Conservation (phyloP, 2,888 invertebrate species). For the Mycalesis mineus region DNA sequence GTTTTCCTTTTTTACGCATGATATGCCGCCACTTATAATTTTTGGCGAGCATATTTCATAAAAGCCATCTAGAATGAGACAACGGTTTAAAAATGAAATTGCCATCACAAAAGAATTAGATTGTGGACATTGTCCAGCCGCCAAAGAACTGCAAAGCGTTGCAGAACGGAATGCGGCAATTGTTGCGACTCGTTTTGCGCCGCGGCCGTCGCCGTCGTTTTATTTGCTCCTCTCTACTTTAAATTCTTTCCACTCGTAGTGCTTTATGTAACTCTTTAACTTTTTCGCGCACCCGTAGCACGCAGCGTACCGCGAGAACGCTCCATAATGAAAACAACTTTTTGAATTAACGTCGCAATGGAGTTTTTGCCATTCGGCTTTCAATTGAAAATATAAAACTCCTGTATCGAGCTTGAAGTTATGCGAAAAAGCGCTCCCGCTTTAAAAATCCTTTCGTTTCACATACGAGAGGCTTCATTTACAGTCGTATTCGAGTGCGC, state of each 20-base stretch:
- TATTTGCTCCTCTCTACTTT: slow-evolving; percentile 63
- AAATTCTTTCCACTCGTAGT: slow-evolving; percentile 62
- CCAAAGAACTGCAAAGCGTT: slow-evolving; percentile 41
- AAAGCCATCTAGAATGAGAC: not conserved
- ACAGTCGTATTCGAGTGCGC: slow-evolving; percentile 28
- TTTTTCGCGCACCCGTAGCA: slow-evolving; percentile 48
- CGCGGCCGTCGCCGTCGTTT: slow-evolving; percentile 52
- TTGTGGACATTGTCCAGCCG: slow-evolving; percentile 35
- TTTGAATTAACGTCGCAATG: slow-evolving; percentile 72
- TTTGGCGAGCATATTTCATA: not conserved
- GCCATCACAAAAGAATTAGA: slow-evolving; percentile 23
- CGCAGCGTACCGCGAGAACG: slow-evolving; percentile 56
- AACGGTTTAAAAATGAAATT: slow-evolving; percentile 11
- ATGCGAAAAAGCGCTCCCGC: slow-evolving; percentile 31
- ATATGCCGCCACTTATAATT: no score
- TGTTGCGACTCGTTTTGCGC: slow-evolving; percentile 62
- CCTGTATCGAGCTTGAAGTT: slow-evolving; percentile 55
- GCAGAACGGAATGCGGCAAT: slow-evolving; percentile 67
- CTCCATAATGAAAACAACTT: slow-evolving; percentile 72
- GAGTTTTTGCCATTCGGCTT: slow-evolving; percentile 58
- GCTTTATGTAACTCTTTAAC: slow-evolving; percentile 63
- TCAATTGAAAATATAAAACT: slow-evolving; percentile 61
- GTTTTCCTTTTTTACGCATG: no score
- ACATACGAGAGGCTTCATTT: slow-evolving; percentile 32
- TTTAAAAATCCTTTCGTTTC: slow-evolving; percentile 38